Percentiles rank a stretch among this genome's conserved stretches.
Evolutionary conservation across 2,888 invertebrate species (phyloP).

Genomic region (Drosophila merina): DNA sequence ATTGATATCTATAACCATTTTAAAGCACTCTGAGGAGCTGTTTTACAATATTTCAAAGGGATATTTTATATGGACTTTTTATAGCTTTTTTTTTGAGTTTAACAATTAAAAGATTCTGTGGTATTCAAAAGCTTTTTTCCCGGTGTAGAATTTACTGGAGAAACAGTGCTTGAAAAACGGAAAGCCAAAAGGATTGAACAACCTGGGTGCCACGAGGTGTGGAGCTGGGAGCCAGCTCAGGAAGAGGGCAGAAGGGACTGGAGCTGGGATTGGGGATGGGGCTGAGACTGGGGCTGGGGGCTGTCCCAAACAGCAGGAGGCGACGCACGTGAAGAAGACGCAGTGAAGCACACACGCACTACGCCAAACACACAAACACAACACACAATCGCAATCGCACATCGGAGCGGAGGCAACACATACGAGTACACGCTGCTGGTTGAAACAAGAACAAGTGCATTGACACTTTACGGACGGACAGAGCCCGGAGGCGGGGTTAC

Average conservation of each 20-base stretch:
- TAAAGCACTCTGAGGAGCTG: too few relatives aligned
- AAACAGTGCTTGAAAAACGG: constrained; percentile 70
- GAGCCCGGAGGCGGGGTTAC: constrained; percentile 20
- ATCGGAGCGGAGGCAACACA: constrained; percentile 27
- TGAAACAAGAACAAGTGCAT: constrained; percentile 82
- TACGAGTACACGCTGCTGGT: constrained; percentile 32
- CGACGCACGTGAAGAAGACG: constrained; percentile 78
- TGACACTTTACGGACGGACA: constrained; percentile 75
- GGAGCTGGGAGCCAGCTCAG: not conserved
- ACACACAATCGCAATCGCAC: constrained; percentile 39
- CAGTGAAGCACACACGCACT: constrained; percentile 70
- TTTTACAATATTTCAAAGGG: too few relatives aligned
- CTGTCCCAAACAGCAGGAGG: constrained; percentile 75
- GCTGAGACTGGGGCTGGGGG: constrained; percentile 8
- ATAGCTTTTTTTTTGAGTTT: too few relatives aligned
- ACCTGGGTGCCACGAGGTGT: constrained; percentile 29
- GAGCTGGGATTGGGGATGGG: not conserved
- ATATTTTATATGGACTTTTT: too few relatives aligned
- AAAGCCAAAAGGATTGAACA: constrained; percentile 77
- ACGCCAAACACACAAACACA: constrained; percentile 43
- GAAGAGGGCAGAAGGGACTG: not conserved
- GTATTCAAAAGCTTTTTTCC: not conserved
- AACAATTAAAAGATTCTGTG: not conserved
- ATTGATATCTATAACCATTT: not conserved
- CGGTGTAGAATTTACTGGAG: constrained; percentile 20